Conservation (phyloP, 2,888 invertebrate genomes). For the Strigamia crassipes region DNA sequence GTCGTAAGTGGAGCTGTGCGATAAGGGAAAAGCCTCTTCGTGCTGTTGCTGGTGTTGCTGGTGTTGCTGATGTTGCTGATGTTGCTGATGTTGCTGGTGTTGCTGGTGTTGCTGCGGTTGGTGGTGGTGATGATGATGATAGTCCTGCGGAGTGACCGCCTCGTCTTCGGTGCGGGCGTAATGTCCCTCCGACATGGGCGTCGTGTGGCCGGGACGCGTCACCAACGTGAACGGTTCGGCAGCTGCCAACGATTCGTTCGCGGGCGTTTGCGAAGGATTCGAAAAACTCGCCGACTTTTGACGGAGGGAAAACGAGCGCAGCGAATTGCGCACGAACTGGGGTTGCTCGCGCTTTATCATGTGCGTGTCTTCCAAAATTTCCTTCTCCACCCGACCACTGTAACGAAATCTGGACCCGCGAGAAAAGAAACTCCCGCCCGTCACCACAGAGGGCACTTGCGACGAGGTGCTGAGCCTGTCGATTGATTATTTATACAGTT, state of each 20-base stretch:
- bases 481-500: too few species aligned
- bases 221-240: slow-evolving; percentile 48
- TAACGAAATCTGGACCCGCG: slow-evolving; percentile 94
- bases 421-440: slow-evolving; percentile 88
- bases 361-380: slow-evolving; percentile 76
- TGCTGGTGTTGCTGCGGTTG: too few species aligned
- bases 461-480: slow-evolving; percentile 80
- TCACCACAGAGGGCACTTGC: slow-evolving; percentile 80
- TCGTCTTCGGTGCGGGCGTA: slow-evolving; percentile 24
- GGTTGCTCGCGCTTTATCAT: slow-evolving; percentile 58
- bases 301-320: slow-evolving; percentile 51
- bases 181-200: slow-evolving; percentile 47
- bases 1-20: slow-evolving; percentile 63
- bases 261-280: slow-evolving; percentile 50
- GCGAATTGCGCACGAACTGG: slow-evolving; percentile 54
- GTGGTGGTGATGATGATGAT: background rate
- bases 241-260: slow-evolving; percentile 44
- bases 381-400: slow-evolving; percentile 87
- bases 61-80: too few species aligned
- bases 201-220: slow-evolving; percentile 48
- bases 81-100: too few species aligned
- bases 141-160: slow-evolving; percentile 14
- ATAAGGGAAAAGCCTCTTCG: slow-evolving; percentile 24
- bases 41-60: too few species aligned
- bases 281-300: slow-evolving; percentile 50